These are phyloP conservation scores for Poeciliopsis occidentalis DNA, from an alignment of 2,113 vertebrate genomes.

Conservation along the genomic window DNA sequence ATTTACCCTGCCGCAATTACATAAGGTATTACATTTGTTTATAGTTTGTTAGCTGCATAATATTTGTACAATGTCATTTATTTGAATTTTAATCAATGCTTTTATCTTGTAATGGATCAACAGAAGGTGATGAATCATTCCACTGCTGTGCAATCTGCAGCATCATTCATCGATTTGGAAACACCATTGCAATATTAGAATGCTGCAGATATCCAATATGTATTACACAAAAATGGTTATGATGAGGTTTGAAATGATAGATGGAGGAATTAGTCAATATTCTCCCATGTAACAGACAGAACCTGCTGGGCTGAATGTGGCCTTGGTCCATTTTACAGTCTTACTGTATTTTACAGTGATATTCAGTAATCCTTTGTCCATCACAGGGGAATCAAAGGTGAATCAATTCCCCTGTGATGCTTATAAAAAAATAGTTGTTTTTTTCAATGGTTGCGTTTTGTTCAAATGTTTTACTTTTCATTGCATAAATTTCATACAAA, in stretches of 20 bases:
- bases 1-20: too few relatives aligned
- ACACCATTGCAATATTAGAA: not conserved
- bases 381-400: too few relatives aligned
- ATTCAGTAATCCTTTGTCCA: too few relatives aligned
- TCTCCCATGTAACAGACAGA: not conserved
- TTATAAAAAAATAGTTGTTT: too few relatives aligned
- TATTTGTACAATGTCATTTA: not conserved
- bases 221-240: not conserved
- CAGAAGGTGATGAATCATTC: not conserved
- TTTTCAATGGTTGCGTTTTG: too few relatives aligned
- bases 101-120: not conserved
- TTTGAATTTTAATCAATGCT: not conserved
- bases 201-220: not conserved
- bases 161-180: not conserved
- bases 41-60: not conserved
- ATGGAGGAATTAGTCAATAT: not conserved
- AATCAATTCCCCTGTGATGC: too few relatives aligned
- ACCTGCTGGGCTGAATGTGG: not conserved
- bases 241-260: too few relatives aligned
- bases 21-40: too few relatives aligned
- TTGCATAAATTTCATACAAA: not conserved
- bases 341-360: not conserved
- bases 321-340: not conserved
- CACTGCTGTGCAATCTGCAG: not conserved
- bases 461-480: not conserved